These are phyloP conservation scores for Syritta pipiens DNA, from an alignment of 2,888 invertebrate genomes.

Conservation along the genomic window DNA sequence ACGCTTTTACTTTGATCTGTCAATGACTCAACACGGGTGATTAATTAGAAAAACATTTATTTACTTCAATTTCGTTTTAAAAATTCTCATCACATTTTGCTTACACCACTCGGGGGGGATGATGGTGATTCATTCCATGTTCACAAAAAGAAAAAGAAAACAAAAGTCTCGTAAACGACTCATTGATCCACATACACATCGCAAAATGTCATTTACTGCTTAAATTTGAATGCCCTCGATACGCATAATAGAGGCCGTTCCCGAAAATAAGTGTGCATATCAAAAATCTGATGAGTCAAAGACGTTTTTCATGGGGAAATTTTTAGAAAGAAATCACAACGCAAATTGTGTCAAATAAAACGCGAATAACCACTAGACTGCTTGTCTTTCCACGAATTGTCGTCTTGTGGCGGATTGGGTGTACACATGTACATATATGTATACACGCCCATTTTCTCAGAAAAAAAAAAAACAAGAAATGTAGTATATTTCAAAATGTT, in stretches of 20 bases:
- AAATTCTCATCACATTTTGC: slow-evolving; percentile 33
- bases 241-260: slow-evolving; percentile 60
- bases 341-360: slow-evolving; percentile 46
- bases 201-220: slow-evolving; percentile 41
- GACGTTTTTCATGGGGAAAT: slow-evolving; percentile 18
- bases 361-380: slow-evolving; percentile 60
- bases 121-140: slow-evolving; percentile 46
- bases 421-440: no score
- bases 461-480: no score
- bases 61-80: slow-evolving; percentile 33
- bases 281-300: slow-evolving; percentile 39
- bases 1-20: no score
- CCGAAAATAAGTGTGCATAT: slow-evolving; percentile 57
- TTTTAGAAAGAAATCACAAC: slow-evolving; percentile 24
- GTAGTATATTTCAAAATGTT: slow-evolving; percentile 48
- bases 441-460: slow-evolving; percentile 28
- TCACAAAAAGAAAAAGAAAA: background rate
- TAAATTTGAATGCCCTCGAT: slow-evolving; percentile 29
- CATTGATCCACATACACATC: no score
- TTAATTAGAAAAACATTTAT: slow-evolving; percentile 51
- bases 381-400: slow-evolving; percentile 65
- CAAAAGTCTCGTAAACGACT: background rate
- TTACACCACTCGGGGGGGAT: slow-evolving; percentile 28
- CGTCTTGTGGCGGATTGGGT: slow-evolving; percentile 28
- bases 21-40: slow-evolving; percentile 21